Evolutionary conservation across 2,888 invertebrate species (phyloP).

Genomic region (Drosophila borealis): DNA sequence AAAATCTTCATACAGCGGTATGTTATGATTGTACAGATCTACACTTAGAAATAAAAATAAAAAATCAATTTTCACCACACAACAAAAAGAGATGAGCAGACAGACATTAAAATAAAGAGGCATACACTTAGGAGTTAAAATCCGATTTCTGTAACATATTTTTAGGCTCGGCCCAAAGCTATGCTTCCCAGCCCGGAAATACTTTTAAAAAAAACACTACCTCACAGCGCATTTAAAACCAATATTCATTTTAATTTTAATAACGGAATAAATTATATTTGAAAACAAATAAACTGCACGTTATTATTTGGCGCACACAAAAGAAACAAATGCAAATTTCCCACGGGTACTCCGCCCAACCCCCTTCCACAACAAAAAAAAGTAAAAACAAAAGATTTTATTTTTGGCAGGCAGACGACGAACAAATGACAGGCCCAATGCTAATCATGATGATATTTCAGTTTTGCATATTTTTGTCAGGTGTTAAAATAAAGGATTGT

Average conservation of each 20-base stretch:
- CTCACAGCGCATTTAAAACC: neutral
- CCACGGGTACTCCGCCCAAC: slow-evolving; percentile 7
- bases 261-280: neutral
- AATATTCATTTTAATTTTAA: slow-evolving; percentile 4
- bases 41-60: too few species aligned
- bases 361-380: too few species aligned
- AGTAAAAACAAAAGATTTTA: slow-evolving; percentile 41
- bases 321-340: slow-evolving; percentile 59
- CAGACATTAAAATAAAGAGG: neutral
- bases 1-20: too few species aligned
- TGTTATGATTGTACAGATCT: too few species aligned
- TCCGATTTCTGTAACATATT: neutral
- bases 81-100: neutral
- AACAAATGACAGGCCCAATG: slow-evolving; percentile 42
- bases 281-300: slow-evolving; percentile 3
- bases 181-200: slow-evolving; percentile 16
- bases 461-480: slow-evolving; percentile 64
- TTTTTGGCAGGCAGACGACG: slow-evolving; percentile 39
- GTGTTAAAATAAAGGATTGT: slow-evolving; percentile 72
- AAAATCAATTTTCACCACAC: neutral
- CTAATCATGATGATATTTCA: slow-evolving; percentile 31
- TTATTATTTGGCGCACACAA: slow-evolving; percentile 11
- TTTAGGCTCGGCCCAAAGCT: slow-evolving; percentile 25
- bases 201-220: neutral
- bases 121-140: slow-evolving; percentile 21